Evolutionary conservation across 2,113 vertebrate species (phyloP).

Genomic region (Pygoscelis antarcticus): DNA sequence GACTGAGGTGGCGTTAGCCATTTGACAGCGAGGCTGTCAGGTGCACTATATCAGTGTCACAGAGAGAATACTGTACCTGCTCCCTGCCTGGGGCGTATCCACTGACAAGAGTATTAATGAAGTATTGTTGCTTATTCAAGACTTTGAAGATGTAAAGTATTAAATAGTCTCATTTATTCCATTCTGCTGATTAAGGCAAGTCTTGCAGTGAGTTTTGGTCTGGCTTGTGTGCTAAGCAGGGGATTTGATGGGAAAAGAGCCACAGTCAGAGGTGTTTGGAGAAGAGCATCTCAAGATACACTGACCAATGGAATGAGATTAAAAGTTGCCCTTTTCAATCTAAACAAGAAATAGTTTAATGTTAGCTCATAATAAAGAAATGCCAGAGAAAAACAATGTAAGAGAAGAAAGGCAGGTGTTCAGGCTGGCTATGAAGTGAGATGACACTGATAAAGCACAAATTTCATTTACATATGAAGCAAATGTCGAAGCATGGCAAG

Average conservation of each 20-base stretch:
- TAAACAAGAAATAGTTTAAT: background rate
- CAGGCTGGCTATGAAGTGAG: background rate
- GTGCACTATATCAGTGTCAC: background rate
- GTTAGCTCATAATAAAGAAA: background rate
- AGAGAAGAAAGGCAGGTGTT: background rate
- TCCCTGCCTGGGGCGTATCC: background rate
- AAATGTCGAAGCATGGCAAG: background rate
- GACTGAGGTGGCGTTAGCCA: background rate
- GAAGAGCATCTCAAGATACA: background rate
- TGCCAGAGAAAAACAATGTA: background rate
- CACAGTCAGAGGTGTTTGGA: background rate
- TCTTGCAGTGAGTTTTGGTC: background rate
- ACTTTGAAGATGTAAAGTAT: background rate
- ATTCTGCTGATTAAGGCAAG: background rate
- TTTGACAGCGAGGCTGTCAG: background rate
- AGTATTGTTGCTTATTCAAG: background rate
- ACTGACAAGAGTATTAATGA: background rate
- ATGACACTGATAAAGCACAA: background rate
- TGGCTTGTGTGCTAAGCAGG: background rate
- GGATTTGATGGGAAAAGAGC: background rate
- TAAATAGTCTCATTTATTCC: background rate
- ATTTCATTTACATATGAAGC: background rate
- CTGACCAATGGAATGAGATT: background rate
- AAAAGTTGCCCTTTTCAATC: background rate
- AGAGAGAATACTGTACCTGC: background rate